Evolutionary conservation across 2,113 vertebrate species (phyloP).

Genomic region (Mormyrus iriodes): DNA sequence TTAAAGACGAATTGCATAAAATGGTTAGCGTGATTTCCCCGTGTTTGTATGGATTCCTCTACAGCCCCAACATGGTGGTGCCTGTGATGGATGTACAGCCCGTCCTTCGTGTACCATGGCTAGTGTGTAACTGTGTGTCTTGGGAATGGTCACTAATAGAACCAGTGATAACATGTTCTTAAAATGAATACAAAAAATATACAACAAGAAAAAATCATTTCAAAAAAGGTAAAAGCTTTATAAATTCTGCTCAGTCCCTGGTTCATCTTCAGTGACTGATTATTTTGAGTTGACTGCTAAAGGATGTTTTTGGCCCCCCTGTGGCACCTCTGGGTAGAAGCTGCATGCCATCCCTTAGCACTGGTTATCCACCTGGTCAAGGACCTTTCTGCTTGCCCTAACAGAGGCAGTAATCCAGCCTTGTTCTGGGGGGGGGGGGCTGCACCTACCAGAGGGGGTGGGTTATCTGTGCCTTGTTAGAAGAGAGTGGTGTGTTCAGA

Average conservation of each 20-base stretch:
- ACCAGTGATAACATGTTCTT: background rate
- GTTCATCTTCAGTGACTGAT: background rate
- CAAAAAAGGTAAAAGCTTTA: background rate
- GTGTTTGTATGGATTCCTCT: background rate
- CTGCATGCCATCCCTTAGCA: background rate
- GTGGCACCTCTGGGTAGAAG: background rate
- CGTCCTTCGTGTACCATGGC: background rate
- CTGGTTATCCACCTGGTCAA: background rate
- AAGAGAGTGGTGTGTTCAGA: too few relatives aligned
- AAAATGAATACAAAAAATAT: background rate
- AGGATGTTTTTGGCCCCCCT: background rate
- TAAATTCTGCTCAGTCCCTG: background rate
- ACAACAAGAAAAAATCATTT: background rate
- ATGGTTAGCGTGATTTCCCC: background rate
- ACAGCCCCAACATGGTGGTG: background rate
- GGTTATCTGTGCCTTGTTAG: too few relatives aligned
- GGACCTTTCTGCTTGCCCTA: background rate
- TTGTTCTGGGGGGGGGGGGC: too few relatives aligned
- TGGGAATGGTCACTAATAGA: background rate
- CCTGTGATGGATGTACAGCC: background rate
- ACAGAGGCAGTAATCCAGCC: too few relatives aligned
- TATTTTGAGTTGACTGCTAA: background rate
- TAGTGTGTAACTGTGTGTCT: background rate
- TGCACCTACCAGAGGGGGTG: too few relatives aligned
- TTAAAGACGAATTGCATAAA: background rate